Evolutionary conservation across 2,888 invertebrate species (phyloP), one percentile per base, ranked within the genome.

Genomic region (Euzetes globulus): DNA sequence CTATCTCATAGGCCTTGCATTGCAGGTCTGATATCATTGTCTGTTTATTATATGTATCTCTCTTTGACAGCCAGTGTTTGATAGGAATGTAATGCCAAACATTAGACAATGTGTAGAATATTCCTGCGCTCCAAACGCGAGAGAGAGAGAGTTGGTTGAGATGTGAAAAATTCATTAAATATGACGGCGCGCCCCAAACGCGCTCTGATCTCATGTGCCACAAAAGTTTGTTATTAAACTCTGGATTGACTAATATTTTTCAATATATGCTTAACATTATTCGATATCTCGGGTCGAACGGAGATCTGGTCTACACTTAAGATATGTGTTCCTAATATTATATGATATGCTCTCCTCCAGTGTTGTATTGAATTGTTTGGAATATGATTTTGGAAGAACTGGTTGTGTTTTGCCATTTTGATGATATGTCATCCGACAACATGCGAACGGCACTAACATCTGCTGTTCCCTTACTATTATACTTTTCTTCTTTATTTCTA

Each of bases 401-500:
- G 65, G 41, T 41, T 37, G 65, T 65, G 37, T 41, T 65, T 33
- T 65, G 65, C 65, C 65, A 65, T 65, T 65, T 65, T 65, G 41
- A 65, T 65, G 41, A 65, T 65, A 65, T 63, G 63, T 63, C 63
- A 63, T 63, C 63, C 22, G 19, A 55, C 63, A 63, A 63, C 63
- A 63, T 63, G 63, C 37, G 63, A 63, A 63, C 33, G 41, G 68
- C n/a, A n/a, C 3, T 68, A 68, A 68, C 68, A 68, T 68, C 68
- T 68, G 68, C 22, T 45, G 45, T 41, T 55, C 55, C 22, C 55
- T 9, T 25, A 55, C 27, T 15, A 70, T 47, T 47, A 47, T 70
- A 70, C 25, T 41, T 45, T 45, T 68, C 37, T 70, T 25, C 25
- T 45, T 29, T 15, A 19, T 45, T 58, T 58, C 29, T 58, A 58